A percentile compares a stretch with the other conserved stretches of the same genome.
These are phyloP conservation scores for Tiliqua scincoides DNA, from an alignment of 2,113 vertebrate genomes.

Conservation along the genomic window DNA sequence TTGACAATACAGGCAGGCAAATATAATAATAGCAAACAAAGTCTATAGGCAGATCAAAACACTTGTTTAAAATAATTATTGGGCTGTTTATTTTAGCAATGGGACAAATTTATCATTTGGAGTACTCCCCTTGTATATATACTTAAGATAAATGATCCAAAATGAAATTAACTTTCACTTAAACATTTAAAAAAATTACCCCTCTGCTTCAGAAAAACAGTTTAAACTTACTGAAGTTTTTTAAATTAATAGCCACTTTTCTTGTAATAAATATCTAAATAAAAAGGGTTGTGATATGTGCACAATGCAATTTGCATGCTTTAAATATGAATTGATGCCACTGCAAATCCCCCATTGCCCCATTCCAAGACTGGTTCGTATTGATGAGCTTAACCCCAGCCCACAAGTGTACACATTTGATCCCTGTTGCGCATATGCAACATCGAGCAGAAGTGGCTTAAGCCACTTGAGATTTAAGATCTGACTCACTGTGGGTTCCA, in stretches of 20 bases:
- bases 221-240: neutral
- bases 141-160: neutral
- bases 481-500: too few relatives aligned
- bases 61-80: slow-evolving; percentile 1
- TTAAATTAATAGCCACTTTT: neutral
- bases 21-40: slow-evolving; percentile 4
- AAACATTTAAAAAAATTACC: slow-evolving; percentile 5
- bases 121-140: neutral
- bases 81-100: neutral
- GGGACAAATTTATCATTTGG: neutral
- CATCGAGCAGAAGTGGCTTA: too few relatives aligned
- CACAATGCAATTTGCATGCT: neutral
- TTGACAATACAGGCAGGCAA: neutral
- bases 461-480: too few relatives aligned
- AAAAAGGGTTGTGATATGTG: neutral
- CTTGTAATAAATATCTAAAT: neutral
- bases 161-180: slow-evolving; percentile 15
- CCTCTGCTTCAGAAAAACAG: neutral
- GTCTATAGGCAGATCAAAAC: neutral
- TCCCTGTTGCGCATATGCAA: too few relatives aligned
- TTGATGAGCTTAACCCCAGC: neutral
- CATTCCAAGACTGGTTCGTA: neutral
- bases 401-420: too few relatives aligned
- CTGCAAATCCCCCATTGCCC: neutral
- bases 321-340: neutral